A percentile compares a stretch with the other conserved stretches of the same genome.
Evolutionary conservation across 2,113 vertebrate species (phyloP).

Genomic region (Python bivittatus): DNA sequence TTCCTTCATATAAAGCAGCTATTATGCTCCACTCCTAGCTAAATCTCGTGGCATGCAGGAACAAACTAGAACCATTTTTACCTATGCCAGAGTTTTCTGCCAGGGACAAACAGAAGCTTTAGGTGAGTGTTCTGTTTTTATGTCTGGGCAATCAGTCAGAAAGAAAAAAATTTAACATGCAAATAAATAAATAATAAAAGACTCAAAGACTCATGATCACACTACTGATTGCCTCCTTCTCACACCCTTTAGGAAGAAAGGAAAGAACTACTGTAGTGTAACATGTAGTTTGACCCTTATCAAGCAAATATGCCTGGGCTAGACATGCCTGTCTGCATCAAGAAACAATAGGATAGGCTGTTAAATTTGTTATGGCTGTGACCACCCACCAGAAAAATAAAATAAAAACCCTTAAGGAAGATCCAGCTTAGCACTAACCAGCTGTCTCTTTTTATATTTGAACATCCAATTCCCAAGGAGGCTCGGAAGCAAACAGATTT

Average conservation of each 20-base stretch:
- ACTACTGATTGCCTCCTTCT: not conserved
- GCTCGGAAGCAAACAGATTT: conserved; percentile 29
- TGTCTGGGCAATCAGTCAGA: not conserved
- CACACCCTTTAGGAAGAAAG: not conserved
- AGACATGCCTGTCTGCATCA: not conserved
- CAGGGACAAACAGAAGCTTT: not conserved
- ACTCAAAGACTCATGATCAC: not conserved
- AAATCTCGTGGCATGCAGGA: not conserved
- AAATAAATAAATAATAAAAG: not conserved
- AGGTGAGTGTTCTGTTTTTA: not conserved
- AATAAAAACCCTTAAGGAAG: not conserved
- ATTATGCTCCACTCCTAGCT: not conserved
- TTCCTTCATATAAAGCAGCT: not conserved
- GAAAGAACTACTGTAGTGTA: not conserved
- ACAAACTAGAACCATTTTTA: not conserved
- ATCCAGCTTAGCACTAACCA: not conserved
- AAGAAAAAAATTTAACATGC: not conserved
- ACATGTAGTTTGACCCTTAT: not conserved
- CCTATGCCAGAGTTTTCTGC: not conserved
- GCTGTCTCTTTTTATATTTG: conserved; percentile 32
- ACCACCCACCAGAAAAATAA: conserved; percentile 20
- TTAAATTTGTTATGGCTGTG: conserved; percentile 38
- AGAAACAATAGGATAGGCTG: not conserved
- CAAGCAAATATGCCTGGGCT: not conserved
- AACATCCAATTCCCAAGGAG: not conserved